A percentile compares a stretch with the other conserved stretches of the same genome.
Evolutionary conservation across 2,888 invertebrate species (phyloP).

Genomic region (Oligia latruncula): DNA sequence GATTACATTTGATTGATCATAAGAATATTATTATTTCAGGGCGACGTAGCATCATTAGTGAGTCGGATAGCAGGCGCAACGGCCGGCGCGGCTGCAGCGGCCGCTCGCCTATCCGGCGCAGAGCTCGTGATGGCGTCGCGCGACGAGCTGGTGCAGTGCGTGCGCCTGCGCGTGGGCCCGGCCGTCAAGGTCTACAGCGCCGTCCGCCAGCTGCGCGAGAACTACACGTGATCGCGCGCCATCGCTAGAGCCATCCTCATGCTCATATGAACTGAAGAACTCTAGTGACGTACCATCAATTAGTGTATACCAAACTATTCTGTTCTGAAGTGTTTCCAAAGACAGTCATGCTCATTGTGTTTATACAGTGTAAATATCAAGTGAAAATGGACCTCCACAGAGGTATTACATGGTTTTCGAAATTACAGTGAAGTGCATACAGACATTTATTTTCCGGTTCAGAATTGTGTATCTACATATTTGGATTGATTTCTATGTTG

Average conservation of each 20-base stretch:
- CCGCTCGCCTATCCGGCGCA: constrained; percentile 93
- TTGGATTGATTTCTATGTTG: constrained; percentile 5
- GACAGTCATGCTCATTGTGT: constrained; percentile 29
- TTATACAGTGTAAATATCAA: constrained; percentile 37
- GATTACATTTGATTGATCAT: background rate
- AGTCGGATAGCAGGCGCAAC: constrained; percentile 77
- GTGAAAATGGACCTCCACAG: constrained; percentile 25
- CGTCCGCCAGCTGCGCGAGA: constrained; percentile 78
- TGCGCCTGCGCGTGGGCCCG: constrained; percentile 95
- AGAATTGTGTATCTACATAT: background rate
- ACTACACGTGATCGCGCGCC: constrained; percentile 72
- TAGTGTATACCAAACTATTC: constrained; percentile 1
- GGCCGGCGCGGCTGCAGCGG: constrained; percentile 77
- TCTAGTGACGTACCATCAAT: constrained; percentile 42
- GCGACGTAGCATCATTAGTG: constrained; percentile 79
- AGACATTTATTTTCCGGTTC: background rate
- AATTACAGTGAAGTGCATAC: constrained; percentile 42
- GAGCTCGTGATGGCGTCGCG: constrained; percentile 95
- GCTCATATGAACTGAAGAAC: constrained; percentile 53
- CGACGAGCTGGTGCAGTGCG: constrained; percentile 93
- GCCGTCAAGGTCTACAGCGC: constrained; percentile 92
- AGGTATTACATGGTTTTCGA: constrained; percentile 7
- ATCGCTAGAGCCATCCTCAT: constrained; percentile 57
- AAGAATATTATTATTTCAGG: constrained; percentile 80
- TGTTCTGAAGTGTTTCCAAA: constrained; percentile 32